Percentiles rank a stretch among this genome's conserved stretches.
These are phyloP conservation scores for Poecilus cupreus DNA, from an alignment of 2,888 invertebrate genomes.

Conservation along the genomic window DNA sequence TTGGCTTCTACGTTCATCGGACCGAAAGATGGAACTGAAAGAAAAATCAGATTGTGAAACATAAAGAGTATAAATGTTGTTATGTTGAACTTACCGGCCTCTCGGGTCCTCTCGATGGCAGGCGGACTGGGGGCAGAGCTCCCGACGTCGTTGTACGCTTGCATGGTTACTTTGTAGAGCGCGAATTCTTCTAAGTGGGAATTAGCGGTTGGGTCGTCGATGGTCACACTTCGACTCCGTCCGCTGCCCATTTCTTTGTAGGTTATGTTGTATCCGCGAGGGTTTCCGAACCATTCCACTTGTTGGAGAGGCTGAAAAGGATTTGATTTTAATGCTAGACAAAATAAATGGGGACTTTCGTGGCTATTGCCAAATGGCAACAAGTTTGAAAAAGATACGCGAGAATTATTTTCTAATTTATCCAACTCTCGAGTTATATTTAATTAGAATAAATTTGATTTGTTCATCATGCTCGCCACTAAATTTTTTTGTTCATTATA, in stretches of 20 bases:
- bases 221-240: constrained; percentile 77
- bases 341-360: too few relatives aligned
- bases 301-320: constrained; percentile 87
- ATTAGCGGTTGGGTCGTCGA: constrained; percentile 95
- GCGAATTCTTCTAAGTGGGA: constrained; percentile 96
- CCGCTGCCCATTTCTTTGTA: constrained; percentile 80
- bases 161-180: constrained; percentile 90
- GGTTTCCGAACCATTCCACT: constrained; percentile 97
- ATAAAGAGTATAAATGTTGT: too few relatives aligned
- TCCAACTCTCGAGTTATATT: too few relatives aligned
- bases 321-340: too few relatives aligned
- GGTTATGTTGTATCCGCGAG: constrained; percentile 94
- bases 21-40: constrained; percentile 87
- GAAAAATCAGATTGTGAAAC: neutral
- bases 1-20: constrained; percentile 89
- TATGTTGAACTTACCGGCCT: constrained; percentile 80
- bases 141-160: constrained; percentile 95
- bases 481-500: too few relatives aligned
- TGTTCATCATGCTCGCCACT: too few relatives aligned
- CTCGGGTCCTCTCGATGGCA: constrained; percentile 91
- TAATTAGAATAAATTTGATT: too few relatives aligned
- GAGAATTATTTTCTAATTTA: too few relatives aligned
- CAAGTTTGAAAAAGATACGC: too few relatives aligned
- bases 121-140: constrained; percentile 86
- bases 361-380: too few relatives aligned